Base-by-base conservation (phyloP, 2,888 invertebrate genomes). In the Merodon equestris region DNA sequence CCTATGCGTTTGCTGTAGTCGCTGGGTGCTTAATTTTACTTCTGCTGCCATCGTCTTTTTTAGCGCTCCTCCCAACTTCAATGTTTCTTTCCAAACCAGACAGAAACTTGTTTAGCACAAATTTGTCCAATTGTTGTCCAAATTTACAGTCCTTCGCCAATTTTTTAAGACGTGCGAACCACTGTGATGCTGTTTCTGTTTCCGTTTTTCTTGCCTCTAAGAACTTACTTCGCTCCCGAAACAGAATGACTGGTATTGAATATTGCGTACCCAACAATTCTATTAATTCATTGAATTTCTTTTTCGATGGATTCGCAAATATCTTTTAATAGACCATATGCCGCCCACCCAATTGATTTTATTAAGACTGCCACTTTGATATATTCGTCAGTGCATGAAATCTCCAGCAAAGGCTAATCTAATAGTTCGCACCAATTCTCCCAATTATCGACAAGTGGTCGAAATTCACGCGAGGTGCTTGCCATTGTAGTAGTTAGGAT, bases 371-470 rank as follows among this genome's bases (percentile, higher is more conserved):
- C n/a, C n/a, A n/a, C 12, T 51, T 36, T 15, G 10, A 36, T 51
- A 27, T 9, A 14, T 9, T 36, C 15, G 10, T 61, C 27, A 0
- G 9, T 40, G 40, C 19, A 18, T 40, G 48, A 9, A 13, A 19
- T 19, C 48, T 40, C 38, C 40, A 40, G 15, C 12, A 42, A 50
- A 27, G 10, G 40, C 14, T 19, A 44, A 19, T 61, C 60, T 14
- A 61, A 50, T 42, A 50, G 12, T 27, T 61, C 50, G 14, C 50
- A 50, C 19, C 60, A 61, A 61, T 61, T 40, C 27, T 42, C 40
- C 60, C 50, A 61, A 17, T 40, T 50, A 14, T 51, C 51, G 14
- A 14, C 27, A 27, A 4, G 27, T 27, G 27, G 27, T 27, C 27
- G 27, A 27, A 27, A 27, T 27, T 27, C 27, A 7, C 27, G 27